Evolutionary conservation across 2,113 vertebrate genomes (phyloP), one percentile per base, ranked within the genome.

Genomic region (Coptodon rendalli): DNA sequence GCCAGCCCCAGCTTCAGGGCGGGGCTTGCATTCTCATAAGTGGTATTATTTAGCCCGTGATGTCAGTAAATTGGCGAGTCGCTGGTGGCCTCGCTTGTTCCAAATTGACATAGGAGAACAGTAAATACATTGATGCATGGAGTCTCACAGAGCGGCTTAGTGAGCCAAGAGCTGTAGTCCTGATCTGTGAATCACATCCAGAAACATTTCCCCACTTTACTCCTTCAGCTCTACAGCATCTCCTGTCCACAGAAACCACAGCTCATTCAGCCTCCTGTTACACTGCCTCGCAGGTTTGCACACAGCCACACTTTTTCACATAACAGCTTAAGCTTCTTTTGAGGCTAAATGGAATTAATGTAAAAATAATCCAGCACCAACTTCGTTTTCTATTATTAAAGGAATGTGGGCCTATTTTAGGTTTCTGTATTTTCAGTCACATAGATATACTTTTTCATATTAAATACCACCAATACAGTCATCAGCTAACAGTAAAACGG

Each of bases 41-140:
- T 89, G 82, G 85, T 88, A 91, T 93, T 91, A 94, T 95, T 92
- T 87, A 88, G 85, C 31, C 40, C 38, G 84, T 96, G 95, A 96
- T 95, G 95, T 96, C 95, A 96, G 88, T 59, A 68, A 91, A 76
- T 87, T 93, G 92, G 92, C 91, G 87, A 81, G 86, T 90, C 50
- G 89, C 87, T 91, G 86, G 90, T 88, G 86, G 90, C 89, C 88
- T 87, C 86, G 84, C 82, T 78, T 22, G 76, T 59, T 93, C 88
- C 90, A 92, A 83, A 73, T 84, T 89, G 91, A 91, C 91, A 93
- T 54, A 34, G 17, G 85, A 89, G 86, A 89, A 93, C 91, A 93
- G 89, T 83, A 87, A 88, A 89, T 29, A 92, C 90, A 94, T 91
- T 92, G 91, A 93, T 88, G 90, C 86, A 59, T 83, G 86, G 48